phyloP scores from a whole-genome alignment of 2,888 invertebrate species.

The Thereva unica region DNA sequence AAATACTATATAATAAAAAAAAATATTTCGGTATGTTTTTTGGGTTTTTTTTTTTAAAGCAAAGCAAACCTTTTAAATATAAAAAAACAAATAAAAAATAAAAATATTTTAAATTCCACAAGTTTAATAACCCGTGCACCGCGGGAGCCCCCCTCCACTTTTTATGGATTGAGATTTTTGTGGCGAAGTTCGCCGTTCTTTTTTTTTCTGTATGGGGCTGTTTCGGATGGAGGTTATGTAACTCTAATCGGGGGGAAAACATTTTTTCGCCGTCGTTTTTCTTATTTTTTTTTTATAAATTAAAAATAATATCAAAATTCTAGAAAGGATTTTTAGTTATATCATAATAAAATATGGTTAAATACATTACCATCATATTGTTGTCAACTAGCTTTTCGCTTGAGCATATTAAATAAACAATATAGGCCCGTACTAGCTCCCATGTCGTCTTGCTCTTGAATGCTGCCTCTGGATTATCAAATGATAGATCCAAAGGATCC shows the following conservation, averaged over 20 bases:
- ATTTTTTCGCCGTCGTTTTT: constrained; percentile 50
- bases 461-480: constrained; percentile 86
- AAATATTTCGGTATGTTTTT: too few relatives aligned
- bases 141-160: too few relatives aligned
- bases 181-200: background rate
- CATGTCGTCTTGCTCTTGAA: constrained; percentile 94
- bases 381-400: constrained; percentile 86
- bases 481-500: constrained; percentile 81
- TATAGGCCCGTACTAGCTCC: constrained; percentile 86
- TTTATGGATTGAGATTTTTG: background rate
- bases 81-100: too few relatives aligned
- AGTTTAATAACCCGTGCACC: too few relatives aligned
- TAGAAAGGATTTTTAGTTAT: background rate
- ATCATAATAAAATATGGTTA: background rate
- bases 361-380: constrained; percentile 81
- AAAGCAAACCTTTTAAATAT: too few relatives aligned
- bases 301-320: background rate
- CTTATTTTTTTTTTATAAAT: background rate
- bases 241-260: background rate
- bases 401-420: constrained; percentile 91
- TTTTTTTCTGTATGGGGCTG: background rate
- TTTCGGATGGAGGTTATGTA: too few relatives aligned
- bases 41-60: too few relatives aligned
- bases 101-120: too few relatives aligned
- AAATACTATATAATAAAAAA: too few relatives aligned